These are phyloP conservation scores for Tridacna gigas DNA, from an alignment of 2,888 invertebrate species.

Conservation along the genomic window DNA sequence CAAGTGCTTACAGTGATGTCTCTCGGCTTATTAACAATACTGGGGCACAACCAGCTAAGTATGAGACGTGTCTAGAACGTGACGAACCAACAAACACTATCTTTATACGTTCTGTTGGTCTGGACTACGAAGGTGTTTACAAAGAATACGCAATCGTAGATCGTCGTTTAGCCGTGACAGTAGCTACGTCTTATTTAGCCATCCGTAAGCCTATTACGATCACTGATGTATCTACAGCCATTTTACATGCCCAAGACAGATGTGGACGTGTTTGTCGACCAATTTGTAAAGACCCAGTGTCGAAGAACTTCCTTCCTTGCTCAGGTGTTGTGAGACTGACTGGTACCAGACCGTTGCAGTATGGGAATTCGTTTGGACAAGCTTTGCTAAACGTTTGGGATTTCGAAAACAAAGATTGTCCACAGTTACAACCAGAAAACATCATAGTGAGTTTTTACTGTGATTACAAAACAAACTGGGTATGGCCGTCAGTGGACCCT, in stretches of 20 bases:
- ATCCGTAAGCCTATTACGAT: constrained; percentile 64
- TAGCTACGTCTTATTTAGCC: constrained; percentile 75
- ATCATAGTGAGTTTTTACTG: constrained; percentile 78
- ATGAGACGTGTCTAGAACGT: constrained; percentile 61
- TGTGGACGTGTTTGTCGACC: constrained; percentile 79
- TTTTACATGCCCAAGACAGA: constrained; percentile 75
- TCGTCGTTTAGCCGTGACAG: constrained; percentile 74
- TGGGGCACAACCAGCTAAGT: constrained; percentile 50
- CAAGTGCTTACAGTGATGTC: constrained; percentile 62
- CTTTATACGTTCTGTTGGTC: constrained; percentile 74
- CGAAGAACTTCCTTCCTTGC: constrained; percentile 70
- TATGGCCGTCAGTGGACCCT: constrained; percentile 63
- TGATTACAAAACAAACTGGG: constrained; percentile 73
- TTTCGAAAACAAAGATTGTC: constrained; percentile 69
- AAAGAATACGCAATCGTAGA: constrained; percentile 78
- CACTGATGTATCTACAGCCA: constrained; percentile 62
- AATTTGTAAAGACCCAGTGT: constrained; percentile 71
- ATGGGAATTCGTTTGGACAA: constrained; percentile 72
- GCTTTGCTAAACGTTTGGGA: constrained; percentile 75
- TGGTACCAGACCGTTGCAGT: constrained; percentile 64
- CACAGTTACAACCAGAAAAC: constrained; percentile 68
- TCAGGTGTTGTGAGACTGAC: constrained; percentile 73
- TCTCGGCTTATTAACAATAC: constrained; percentile 44
- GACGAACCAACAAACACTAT: constrained; percentile 71
- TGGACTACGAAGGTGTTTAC: constrained; percentile 78